Evolutionary conservation across 1,140 invertebrate genomes (phyloP).

Genomic region (Plodia interpunctella): DNA sequence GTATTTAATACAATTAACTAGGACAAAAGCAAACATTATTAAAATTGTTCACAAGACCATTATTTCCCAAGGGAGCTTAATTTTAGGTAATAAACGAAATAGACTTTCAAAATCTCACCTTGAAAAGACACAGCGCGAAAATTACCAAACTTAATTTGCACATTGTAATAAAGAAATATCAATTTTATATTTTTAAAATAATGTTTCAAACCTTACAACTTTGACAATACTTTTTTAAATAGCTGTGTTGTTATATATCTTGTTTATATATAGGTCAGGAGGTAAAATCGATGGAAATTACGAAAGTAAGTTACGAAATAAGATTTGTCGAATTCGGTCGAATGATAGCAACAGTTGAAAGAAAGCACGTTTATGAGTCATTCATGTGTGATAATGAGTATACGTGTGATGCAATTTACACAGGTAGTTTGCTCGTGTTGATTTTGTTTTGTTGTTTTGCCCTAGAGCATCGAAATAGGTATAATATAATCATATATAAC

Average conservation of each 20-base stretch:
- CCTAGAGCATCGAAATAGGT: no score
- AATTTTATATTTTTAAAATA: no score
- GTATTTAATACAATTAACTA: no score
- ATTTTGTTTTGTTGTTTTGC: background rate
- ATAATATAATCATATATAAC: no score
- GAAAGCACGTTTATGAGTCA: slow-evolving; percentile 1
- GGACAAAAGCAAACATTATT: no score
- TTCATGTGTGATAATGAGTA: background rate
- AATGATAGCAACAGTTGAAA: background rate
- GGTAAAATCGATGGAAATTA: background rate
- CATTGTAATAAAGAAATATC: no score
- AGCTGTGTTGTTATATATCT: background rate
- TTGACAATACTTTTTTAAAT: background rate
- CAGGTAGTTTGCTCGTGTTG: background rate
- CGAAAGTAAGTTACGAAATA: background rate
- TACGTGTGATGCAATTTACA: background rate
- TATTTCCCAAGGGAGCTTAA: background rate
- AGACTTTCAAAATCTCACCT: background rate
- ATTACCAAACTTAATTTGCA: background rate
- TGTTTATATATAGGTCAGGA: background rate
- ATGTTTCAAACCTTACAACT: background rate
- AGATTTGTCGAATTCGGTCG: background rate
- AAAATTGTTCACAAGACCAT: no score
- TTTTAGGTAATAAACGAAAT: background rate
- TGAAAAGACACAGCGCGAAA: background rate